phyloP scores from a whole-genome alignment of 2,888 invertebrate species.

The Herminia tarsipennalis region DNA sequence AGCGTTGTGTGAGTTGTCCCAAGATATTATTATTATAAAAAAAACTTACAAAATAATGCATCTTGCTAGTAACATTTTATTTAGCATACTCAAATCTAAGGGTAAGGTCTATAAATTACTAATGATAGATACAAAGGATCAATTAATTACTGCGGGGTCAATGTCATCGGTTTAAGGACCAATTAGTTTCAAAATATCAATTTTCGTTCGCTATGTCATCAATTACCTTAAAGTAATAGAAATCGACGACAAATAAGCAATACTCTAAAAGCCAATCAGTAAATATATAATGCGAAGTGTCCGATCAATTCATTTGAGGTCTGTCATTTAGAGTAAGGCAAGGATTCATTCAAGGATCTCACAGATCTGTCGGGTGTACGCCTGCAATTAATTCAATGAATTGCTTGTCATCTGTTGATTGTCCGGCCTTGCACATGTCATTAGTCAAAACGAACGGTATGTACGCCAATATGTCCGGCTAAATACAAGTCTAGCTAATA shows the following conservation, averaged over 20 bases:
- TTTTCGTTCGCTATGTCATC: not conserved
- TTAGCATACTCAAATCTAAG: no score
- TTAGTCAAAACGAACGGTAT: slow-evolving; percentile 68
- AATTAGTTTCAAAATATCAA: no score
- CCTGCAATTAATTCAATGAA: slow-evolving; percentile 75
- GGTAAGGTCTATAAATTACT: no score
- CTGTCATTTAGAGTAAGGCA: slow-evolving; percentile 31
- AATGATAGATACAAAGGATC: no score
- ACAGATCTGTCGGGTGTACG: slow-evolving; percentile 35
- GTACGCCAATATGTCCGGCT: slow-evolving; percentile 45
- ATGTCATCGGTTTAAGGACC: no score
- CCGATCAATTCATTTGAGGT: slow-evolving; percentile 36
- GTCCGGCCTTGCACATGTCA: slow-evolving; percentile 66
- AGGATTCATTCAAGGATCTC: slow-evolving; percentile 45
- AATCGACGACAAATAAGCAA: not conserved
- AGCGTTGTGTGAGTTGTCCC: no score
- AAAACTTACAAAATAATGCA: no score
- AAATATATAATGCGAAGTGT: slow-evolving; percentile 17
- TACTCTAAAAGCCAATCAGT: not conserved
- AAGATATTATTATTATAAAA: no score
- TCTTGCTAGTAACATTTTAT: no score
- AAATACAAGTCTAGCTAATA: slow-evolving; percentile 43
- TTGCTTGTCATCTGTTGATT: slow-evolving; percentile 80
- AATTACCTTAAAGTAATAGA: not conserved
- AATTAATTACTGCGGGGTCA: no score